Percentiles rank a stretch among this genome's conserved stretches.
These are phyloP conservation scores for Steinernema feltiae DNA, from an alignment of 1,140 invertebrate species.

Conservation along the genomic window DNA sequence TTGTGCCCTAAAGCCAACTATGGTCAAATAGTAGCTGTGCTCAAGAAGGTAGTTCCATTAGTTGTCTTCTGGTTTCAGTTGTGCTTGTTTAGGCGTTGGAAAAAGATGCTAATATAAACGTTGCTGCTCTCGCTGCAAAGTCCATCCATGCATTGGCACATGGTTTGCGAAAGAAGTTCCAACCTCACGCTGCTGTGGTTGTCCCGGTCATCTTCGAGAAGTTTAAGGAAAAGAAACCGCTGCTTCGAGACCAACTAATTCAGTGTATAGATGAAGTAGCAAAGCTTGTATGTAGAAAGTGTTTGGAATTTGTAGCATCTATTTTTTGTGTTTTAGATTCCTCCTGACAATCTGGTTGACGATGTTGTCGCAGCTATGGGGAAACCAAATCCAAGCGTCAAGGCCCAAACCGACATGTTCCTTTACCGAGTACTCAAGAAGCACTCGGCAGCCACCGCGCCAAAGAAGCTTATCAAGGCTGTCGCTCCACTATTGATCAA, in stretches of 20 bases:
- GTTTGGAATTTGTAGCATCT: background rate
- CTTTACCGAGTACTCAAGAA: slow-evolving; percentile 70
- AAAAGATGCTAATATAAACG: slow-evolving; percentile 90
- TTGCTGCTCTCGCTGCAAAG: slow-evolving; percentile 79
- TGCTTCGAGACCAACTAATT: slow-evolving; percentile 64
- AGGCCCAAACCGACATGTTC: slow-evolving; percentile 83
- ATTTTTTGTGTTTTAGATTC: slow-evolving; percentile 68
- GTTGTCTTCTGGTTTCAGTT: slow-evolving; percentile 19
- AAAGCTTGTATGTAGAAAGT: background rate
- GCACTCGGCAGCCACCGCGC: slow-evolving; percentile 65
- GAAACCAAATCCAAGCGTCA: slow-evolving; percentile 91
- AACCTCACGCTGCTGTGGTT: slow-evolving; percentile 69
- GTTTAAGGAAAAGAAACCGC: slow-evolving; percentile 91
- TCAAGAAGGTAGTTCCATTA: slow-evolving; percentile 73
- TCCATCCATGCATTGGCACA: slow-evolving; percentile 74
- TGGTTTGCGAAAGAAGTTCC: slow-evolving; percentile 81
- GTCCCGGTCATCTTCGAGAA: slow-evolving; percentile 80
- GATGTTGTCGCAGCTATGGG: slow-evolving; percentile 73
- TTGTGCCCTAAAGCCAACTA: slow-evolving; percentile 62
- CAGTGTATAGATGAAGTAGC: slow-evolving; percentile 87
- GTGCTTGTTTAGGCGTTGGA: slow-evolving; percentile 61
- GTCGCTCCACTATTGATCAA: slow-evolving; percentile 75
- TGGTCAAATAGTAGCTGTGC: slow-evolving; percentile 74
- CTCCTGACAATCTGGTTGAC: slow-evolving; percentile 78
- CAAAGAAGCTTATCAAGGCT: slow-evolving; percentile 83